Evolutionary conservation across 2,113 vertebrate genomes (phyloP), one percentile per base, ranked within the genome.

Genomic region (Pavo muticus): DNA sequence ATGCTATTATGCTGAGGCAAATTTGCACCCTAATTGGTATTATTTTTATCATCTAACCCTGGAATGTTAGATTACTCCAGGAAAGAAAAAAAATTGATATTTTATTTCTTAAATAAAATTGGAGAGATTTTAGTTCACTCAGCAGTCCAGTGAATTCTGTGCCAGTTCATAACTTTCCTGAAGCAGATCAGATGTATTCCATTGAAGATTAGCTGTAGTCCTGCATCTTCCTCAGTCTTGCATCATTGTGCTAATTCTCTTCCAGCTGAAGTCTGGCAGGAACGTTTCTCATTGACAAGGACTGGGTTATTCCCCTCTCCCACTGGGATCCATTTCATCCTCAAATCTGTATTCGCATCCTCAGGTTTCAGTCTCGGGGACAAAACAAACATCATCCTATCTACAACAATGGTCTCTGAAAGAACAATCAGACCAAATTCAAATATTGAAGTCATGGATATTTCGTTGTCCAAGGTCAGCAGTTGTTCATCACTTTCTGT

Each of bases 141-240:
- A 35, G 1, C 16, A 64, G 6, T 68, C 39, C 9, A 42, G 4
- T 60, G 45, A 81, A 87, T 4, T 54, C 35, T 71, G 32, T 68
- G 29, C 10, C 32, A 71, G 65, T 84, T 19, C 32, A 70, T 54
- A 67, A 42, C 14, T 91, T 74, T 78, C 29, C 39, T 57, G 81
- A 57, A 69, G 12, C n/a, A 52, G 67, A 75, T 42, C 32, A 79
- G 52, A 87, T 89, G 61, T 89, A 72, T 60, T 94, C 35, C 74
- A 65, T 71, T 89, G 44, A 91, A 92, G 70, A 75, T 82, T 57
- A 69, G 25, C 9, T 91, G 90, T 65, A 48, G 20, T 21, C 75
- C 57, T 61, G 27, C 30, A 61, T 67, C 67, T 89, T 91, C 50
- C 50, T 75, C 44, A 30, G 54, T 89, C 61, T 92, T 70, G 29